Conservation (phyloP, 2,888 invertebrate genomes). For the Ornithoptera priamus region DNA sequence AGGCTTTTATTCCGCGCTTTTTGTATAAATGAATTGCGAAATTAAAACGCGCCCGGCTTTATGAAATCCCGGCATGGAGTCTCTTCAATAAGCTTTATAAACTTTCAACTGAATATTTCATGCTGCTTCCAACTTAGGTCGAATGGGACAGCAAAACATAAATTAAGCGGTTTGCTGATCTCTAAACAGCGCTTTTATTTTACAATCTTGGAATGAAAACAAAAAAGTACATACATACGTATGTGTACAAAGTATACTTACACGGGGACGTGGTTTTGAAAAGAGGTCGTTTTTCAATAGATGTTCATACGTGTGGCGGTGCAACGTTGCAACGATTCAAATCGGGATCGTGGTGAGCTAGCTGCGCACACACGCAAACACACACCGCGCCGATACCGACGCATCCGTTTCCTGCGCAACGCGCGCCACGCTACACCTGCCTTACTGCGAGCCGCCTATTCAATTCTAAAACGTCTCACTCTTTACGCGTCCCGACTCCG, state of each 20-base stretch:
- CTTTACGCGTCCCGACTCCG: conserved; percentile 4
- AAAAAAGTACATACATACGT: too few relatives aligned
- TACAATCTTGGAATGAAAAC: too few relatives aligned
- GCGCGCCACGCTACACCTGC: not conserved
- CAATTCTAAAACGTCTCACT: conserved; percentile 18
- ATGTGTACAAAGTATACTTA: too few relatives aligned
- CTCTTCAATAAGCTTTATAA: not conserved
- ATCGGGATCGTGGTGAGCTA: too few relatives aligned
- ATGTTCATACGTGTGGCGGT: too few relatives aligned
- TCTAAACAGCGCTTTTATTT: too few relatives aligned
- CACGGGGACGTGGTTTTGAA: too few relatives aligned
- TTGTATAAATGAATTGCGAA: conserved; percentile 16
- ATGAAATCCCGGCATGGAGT: conserved; percentile 4
- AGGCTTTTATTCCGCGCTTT: conserved; percentile 11
- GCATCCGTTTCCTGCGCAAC: conserved; percentile 9
- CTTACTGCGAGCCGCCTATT: conserved; percentile 7
- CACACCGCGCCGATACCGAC: not conserved
- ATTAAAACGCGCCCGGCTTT: not conserved
- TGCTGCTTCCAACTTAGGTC: too few relatives aligned
- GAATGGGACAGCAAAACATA: too few relatives aligned
- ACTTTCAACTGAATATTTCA: not conserved
- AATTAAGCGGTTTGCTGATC: too few relatives aligned
- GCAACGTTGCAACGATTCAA: too few relatives aligned
- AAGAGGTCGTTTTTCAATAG: too few relatives aligned
- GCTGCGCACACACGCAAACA: not conserved